A percentile compares a stretch with the other conserved stretches of the same genome.
Conservation (phyloP, 2,888 invertebrate species). For the Aphrophora alni region DNA sequence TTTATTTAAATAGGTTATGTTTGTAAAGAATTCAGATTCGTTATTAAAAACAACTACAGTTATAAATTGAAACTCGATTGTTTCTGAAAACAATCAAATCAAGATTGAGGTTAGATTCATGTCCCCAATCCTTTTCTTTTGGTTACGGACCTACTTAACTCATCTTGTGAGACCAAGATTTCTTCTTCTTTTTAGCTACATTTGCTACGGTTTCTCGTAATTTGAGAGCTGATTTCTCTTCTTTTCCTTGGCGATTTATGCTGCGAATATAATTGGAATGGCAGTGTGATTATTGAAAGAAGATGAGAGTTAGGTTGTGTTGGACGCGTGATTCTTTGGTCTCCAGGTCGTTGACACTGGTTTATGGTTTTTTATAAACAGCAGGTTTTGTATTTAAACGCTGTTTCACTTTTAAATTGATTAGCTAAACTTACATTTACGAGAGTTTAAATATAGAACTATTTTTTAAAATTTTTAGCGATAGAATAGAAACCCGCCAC, state of each 20-base stretch:
- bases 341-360: neutral
- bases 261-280: neutral
- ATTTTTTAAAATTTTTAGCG: too few relatives aligned
- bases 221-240: neutral
- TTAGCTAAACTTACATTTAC: too few relatives aligned
- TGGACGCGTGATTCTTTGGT: too few relatives aligned
- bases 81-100: neutral
- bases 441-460: too few relatives aligned
- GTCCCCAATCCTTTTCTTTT: neutral
- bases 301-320: neutral
- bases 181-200: neutral
- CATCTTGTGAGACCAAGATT: neutral
- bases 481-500: too few relatives aligned
- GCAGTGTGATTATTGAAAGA: neutral
- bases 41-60: too few relatives aligned
- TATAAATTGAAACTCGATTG: too few relatives aligned
- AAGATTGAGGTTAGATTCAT: neutral
- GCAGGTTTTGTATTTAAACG: too few relatives aligned
- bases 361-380: too few relatives aligned
- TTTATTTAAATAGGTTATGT: too few relatives aligned
- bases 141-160: neutral
- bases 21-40: too few relatives aligned
- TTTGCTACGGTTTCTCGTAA: neutral
- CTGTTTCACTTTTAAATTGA: too few relatives aligned
- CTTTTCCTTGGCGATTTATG: neutral